Evolutionary conservation across 1,140 invertebrate species (phyloP).

Genomic region (Stegodyphus mimosarum): DNA sequence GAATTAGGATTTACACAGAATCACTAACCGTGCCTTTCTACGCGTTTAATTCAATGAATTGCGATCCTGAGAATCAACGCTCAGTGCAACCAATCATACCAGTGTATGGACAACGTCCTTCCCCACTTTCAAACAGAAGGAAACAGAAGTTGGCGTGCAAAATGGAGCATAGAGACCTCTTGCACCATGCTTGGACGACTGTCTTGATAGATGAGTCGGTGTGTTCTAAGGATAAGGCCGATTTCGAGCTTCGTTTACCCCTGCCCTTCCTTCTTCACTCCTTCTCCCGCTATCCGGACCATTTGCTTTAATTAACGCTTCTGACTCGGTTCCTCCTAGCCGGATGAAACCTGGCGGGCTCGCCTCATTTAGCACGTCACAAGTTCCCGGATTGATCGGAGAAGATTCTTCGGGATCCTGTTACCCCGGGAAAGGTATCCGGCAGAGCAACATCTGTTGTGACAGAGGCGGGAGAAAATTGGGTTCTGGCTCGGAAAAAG

Average conservation of each 20-base stretch:
- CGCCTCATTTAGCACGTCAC: slow-evolving; percentile 53
- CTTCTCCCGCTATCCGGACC: slow-evolving; percentile 35
- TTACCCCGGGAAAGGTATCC: slow-evolving; percentile 22
- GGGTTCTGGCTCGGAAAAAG: slow-evolving; percentile 45
- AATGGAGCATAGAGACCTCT: slow-evolving; percentile 25
- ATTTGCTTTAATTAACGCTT: slow-evolving; percentile 56
- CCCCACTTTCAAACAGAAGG: background rate
- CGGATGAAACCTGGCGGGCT: slow-evolving; percentile 6
- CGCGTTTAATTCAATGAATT: too few species aligned
- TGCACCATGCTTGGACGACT: background rate
- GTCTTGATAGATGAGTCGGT: slow-evolving; percentile 44
- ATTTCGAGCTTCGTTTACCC: slow-evolving; percentile 50
- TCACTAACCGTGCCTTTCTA: too few species aligned
- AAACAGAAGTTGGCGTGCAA: background rate
- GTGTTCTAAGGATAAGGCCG: slow-evolving; percentile 51
- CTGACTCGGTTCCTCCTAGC: slow-evolving; percentile 15
- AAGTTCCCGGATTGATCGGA: slow-evolving; percentile 50
- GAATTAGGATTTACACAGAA: too few species aligned
- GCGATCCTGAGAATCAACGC: background rate
- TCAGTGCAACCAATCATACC: background rate
- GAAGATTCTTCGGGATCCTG: slow-evolving; percentile 35
- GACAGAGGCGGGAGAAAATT: slow-evolving; percentile 35
- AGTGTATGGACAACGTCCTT: background rate
- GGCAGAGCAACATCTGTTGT: slow-evolving; percentile 43
- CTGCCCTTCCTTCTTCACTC: background rate